These are phyloP conservation scores for Pristionchus maxplancki DNA, from an alignment of 2,888 invertebrate genomes.

Conservation along the genomic window DNA sequence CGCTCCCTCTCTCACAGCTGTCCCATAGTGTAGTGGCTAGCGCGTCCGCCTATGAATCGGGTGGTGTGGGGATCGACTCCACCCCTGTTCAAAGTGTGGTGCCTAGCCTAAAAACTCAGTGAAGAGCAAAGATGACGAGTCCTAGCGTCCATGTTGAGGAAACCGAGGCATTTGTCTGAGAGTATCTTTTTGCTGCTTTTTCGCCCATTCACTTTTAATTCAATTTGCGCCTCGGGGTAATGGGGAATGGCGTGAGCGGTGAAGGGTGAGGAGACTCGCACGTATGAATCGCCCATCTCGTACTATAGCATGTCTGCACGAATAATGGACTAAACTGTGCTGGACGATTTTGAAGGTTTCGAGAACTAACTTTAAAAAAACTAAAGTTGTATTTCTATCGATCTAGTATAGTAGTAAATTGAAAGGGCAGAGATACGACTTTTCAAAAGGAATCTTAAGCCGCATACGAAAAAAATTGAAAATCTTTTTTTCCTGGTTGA, in stretches of 20 bases:
- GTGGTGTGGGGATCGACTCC: slow-evolving; percentile 34
- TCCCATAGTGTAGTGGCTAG: slow-evolving; percentile 21
- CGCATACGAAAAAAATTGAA: neutral
- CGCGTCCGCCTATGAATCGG: neutral
- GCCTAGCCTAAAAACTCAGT: neutral
- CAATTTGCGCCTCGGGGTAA: neutral
- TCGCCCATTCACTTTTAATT: neutral
- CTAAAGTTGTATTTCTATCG: no score
- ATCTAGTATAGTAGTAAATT: no score
- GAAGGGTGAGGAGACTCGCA: no score
- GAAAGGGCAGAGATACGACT: no score
- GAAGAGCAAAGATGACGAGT: slow-evolving; percentile 43
- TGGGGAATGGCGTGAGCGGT: neutral
- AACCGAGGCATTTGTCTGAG: slow-evolving; percentile 51
- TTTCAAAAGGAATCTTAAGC: neutral
- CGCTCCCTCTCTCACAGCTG: neutral
- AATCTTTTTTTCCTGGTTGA: no score
- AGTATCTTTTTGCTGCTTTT: slow-evolving; percentile 43
- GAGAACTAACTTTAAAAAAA: no score
- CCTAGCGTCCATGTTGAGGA: neutral
- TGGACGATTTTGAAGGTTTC: no score
- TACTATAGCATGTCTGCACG: no score
- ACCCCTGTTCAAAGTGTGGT: no score
- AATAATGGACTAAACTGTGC: no score
- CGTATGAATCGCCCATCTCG: no score